Percentiles rank a stretch among this genome's conserved stretches.
phyloP scores from a whole-genome alignment of 2,797 vertebrate species.

The Rhodeus uyekii region DNA sequence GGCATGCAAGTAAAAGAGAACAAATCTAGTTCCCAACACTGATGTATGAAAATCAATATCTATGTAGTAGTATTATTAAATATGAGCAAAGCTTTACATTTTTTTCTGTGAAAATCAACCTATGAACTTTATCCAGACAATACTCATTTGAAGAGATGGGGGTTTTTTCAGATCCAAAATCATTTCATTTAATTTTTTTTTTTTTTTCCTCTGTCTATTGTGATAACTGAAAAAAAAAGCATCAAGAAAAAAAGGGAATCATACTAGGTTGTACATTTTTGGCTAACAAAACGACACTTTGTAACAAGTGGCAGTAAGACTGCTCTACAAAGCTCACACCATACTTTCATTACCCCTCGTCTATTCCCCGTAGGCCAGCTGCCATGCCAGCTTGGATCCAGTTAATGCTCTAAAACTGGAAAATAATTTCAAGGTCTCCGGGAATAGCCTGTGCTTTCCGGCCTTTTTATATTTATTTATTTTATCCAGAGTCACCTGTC shows the following conservation, averaged over 20 bases:
- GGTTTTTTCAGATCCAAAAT: not conserved
- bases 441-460: constrained; percentile 28
- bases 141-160: not conserved
- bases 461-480: constrained; percentile 34
- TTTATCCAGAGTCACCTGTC: constrained; percentile 49
- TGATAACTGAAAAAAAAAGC: constrained; percentile 41
- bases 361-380: constrained; percentile 44
- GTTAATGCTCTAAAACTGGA: constrained; percentile 48
- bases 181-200: constrained; percentile 11
- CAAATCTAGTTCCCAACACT: not conserved
- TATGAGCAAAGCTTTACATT: not conserved
- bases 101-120: not conserved
- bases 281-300: constrained; percentile 21
- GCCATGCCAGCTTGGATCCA: constrained; percentile 47
- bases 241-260: constrained; percentile 21
- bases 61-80: not conserved
- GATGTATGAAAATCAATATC: not conserved
- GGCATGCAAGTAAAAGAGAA: not conserved
- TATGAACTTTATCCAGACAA: constrained; percentile 13
- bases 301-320: not conserved
- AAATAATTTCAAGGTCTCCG: constrained; percentile 50
- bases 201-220: not conserved
- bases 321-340: not conserved
- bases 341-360: constrained; percentile 44
- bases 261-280: constrained; percentile 34